These are phyloP conservation scores for Limnephilus marmoratus DNA, from an alignment of 2,888 invertebrate genomes.

Conservation along the genomic window DNA sequence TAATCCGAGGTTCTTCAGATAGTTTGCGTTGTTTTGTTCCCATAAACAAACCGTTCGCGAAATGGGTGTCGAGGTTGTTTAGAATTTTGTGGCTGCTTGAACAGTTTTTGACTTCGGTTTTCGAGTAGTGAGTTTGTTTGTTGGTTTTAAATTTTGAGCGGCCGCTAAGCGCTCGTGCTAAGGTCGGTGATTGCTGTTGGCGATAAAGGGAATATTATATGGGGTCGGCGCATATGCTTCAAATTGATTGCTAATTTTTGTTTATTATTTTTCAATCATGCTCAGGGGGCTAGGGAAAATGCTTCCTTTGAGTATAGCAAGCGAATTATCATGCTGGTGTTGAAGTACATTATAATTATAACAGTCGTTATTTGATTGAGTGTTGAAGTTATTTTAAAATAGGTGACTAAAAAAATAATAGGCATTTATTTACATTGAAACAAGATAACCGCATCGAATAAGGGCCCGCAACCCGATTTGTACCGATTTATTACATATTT, in stretches of 20 bases:
- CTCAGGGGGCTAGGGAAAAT: background rate
- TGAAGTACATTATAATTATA: background rate
- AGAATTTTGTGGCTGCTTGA: slow-evolving; percentile 64
- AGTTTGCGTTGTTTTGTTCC: slow-evolving; percentile 20
- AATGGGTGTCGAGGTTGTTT: slow-evolving; percentile 58
- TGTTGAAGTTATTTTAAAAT: background rate
- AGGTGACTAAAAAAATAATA: background rate
- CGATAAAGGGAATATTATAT: slow-evolving; percentile 37
- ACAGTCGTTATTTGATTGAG: background rate
- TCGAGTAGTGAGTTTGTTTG: slow-evolving; percentile 52
- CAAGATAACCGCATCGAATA: too few species aligned
- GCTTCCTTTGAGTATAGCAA: background rate
- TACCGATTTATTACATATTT: too few species aligned
- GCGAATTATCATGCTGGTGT: background rate
- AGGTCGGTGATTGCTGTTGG: slow-evolving; percentile 26
- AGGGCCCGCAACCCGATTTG: too few species aligned
- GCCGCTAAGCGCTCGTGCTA: slow-evolving; percentile 22
- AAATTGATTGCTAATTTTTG: slow-evolving; percentile 50
- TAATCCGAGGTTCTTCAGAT: background rate
- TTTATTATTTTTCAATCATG: slow-evolving; percentile 45
- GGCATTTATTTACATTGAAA: too few species aligned
- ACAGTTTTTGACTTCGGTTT: slow-evolving; percentile 61
- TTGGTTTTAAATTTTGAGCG: slow-evolving; percentile 50
- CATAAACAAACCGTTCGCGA: slow-evolving; percentile 58
- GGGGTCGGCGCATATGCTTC: slow-evolving; percentile 32